Evolutionary conservation across 2,797 vertebrate genomes (phyloP).

Genomic region (Sebastes kiyomatsui): DNA sequence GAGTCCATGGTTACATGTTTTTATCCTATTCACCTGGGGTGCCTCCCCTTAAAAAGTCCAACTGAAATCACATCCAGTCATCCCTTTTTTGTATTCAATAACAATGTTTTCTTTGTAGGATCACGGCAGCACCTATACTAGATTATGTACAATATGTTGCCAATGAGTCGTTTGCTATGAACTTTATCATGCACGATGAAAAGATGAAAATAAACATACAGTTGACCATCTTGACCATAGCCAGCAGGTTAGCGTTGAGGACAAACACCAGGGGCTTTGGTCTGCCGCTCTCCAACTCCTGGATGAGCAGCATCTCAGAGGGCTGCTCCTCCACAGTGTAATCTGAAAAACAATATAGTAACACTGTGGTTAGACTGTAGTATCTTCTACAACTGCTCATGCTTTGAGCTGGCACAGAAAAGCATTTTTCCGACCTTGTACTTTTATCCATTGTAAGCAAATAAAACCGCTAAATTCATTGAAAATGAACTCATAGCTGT

Average conservation of each 20-base stretch:
- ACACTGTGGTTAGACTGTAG: not conserved
- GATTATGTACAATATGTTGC: not conserved
- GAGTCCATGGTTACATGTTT: no score
- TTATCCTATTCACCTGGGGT: no score
- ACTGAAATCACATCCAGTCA: not conserved
- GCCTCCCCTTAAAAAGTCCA: no score
- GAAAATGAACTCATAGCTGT: not conserved
- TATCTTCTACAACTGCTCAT: not conserved
- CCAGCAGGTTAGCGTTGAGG: slow-evolving; percentile 97
- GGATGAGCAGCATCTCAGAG: slow-evolving; percentile 93
- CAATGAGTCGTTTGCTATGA: not conserved
- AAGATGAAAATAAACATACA: slow-evolving; percentile 78
- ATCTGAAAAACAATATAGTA: slow-evolving; percentile 76
- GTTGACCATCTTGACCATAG: slow-evolving; percentile 98
- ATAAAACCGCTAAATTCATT: not conserved
- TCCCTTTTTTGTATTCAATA: not conserved
- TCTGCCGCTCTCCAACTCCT: slow-evolving; percentile 93
- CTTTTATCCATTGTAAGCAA: not conserved
- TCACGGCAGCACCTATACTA: not conserved
- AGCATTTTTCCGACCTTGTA: not conserved
- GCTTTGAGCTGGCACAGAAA: not conserved
- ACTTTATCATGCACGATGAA: not conserved
- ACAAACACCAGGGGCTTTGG: slow-evolving; percentile 97
- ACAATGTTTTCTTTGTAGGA: not conserved
- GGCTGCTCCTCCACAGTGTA: slow-evolving; percentile 98